Evolutionary conservation across 2,888 invertebrate species (phyloP).

Genomic region (Pharmacophagus antenor): DNA sequence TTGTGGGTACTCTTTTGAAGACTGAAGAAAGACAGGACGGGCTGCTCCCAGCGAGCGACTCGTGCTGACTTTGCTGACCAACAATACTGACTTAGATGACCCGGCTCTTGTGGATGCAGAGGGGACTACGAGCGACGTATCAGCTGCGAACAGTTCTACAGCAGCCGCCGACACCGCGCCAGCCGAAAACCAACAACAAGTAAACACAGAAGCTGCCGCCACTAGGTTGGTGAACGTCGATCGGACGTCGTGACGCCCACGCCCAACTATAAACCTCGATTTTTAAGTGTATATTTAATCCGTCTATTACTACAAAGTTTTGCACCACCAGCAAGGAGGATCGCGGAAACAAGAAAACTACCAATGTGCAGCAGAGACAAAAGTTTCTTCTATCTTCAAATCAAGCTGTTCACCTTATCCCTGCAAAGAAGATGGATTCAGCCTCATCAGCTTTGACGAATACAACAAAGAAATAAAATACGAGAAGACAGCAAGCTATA

Average conservation of each 20-base stretch:
- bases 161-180: constrained; percentile 52
- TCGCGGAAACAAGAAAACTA: constrained; percentile 8
- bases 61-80: constrained; percentile 63
- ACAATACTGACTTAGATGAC: constrained; percentile 72
- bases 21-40: constrained; percentile 59
- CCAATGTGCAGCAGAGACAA: not conserved
- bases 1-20: constrained; percentile 38
- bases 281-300: constrained; percentile 49
- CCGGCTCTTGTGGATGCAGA: constrained; percentile 55
- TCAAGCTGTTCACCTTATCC: not conserved
- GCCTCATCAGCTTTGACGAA: not conserved
- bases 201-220: constrained; percentile 67
- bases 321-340: constrained; percentile 53
- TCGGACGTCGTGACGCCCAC: constrained; percentile 66
- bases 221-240: constrained; percentile 78
- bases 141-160: constrained; percentile 50
- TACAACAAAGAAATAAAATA: constrained; percentile 2
- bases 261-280: constrained; percentile 67
- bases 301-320: constrained; percentile 78
- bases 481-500: constrained; percentile 11
- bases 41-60: constrained; percentile 70
- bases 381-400: not conserved
- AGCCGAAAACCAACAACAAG: constrained; percentile 60
- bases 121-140: constrained; percentile 52
- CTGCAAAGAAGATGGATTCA: not conserved